These are phyloP conservation scores for Styela plicata DNA, from an alignment of 23 tunicate genomes.

Conservation along the genomic window DNA sequence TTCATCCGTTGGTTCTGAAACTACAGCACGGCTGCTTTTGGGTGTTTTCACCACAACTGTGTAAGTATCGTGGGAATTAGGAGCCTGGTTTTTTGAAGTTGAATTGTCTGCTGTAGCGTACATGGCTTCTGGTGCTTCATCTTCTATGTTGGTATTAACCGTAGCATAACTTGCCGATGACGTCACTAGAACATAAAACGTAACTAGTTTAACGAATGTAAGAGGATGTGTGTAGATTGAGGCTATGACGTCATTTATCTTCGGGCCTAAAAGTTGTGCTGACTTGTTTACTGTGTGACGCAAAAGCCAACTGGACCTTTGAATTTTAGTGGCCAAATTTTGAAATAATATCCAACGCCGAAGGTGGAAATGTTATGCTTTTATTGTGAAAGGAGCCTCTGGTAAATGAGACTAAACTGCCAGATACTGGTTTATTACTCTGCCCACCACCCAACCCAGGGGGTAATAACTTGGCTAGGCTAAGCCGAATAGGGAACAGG, in stretches of 20 bases:
- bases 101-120: neutral
- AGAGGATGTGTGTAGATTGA: neutral
- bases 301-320: no score
- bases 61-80: neutral
- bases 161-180: neutral
- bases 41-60: neutral
- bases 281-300: neutral
- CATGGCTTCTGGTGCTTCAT: neutral
- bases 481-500: no score
- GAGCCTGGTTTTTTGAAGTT: neutral
- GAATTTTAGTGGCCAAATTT: no score
- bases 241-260: neutral
- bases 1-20: neutral
- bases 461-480: no score
- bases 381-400: no score
- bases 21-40: neutral
- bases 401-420: no score
- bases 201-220: neutral
- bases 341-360: neutral
- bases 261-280: neutral
- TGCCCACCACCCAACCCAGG: no score
- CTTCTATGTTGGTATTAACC: neutral
- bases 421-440: no score
- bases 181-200: neutral
- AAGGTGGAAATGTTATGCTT: no score